These are phyloP conservation scores for Scytalopus superciliaris DNA, from an alignment of 2,113 vertebrate species.

Conservation along the genomic window DNA sequence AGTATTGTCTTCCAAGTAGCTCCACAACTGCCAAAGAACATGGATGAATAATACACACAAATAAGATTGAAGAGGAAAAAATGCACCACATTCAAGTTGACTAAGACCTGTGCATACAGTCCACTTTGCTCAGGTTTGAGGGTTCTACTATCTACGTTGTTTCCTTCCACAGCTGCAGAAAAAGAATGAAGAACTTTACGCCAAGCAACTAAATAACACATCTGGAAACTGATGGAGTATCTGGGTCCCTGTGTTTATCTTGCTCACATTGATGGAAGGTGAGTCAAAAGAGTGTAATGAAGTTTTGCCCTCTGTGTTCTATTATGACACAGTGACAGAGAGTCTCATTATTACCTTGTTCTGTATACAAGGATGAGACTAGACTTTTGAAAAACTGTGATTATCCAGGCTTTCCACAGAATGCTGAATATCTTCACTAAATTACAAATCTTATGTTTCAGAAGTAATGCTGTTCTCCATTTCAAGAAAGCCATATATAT, in stretches of 20 bases:
- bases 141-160: background rate
- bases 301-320: slow-evolving; percentile 66
- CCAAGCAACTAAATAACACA: slow-evolving; percentile 3
- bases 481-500: background rate
- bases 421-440: background rate
- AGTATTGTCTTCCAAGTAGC: slow-evolving; percentile 46
- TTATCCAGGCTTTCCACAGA: slow-evolving; percentile 14
- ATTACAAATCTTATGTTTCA: slow-evolving; percentile 5
- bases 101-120: background rate
- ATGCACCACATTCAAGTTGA: background rate
- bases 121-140: background rate
- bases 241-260: slow-evolving; percentile 49
- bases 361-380: slow-evolving; percentile 49
- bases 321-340: slow-evolving; percentile 72
- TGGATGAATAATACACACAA: background rate
- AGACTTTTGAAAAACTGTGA: slow-evolving; percentile 39
- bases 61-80: slow-evolving; percentile 39
- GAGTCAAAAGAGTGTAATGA: slow-evolving; percentile 58
- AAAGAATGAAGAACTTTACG: slow-evolving; percentile 8
- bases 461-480: background rate
- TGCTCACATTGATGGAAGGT: slow-evolving; percentile 52
- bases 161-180: background rate
- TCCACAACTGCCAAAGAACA: slow-evolving; percentile 17
- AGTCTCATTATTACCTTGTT: slow-evolving; percentile 68
- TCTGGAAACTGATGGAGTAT: slow-evolving; percentile 39